Base-by-base conservation (phyloP, 1,140 invertebrate genomes). In the Antheraea mylitta region DNA sequence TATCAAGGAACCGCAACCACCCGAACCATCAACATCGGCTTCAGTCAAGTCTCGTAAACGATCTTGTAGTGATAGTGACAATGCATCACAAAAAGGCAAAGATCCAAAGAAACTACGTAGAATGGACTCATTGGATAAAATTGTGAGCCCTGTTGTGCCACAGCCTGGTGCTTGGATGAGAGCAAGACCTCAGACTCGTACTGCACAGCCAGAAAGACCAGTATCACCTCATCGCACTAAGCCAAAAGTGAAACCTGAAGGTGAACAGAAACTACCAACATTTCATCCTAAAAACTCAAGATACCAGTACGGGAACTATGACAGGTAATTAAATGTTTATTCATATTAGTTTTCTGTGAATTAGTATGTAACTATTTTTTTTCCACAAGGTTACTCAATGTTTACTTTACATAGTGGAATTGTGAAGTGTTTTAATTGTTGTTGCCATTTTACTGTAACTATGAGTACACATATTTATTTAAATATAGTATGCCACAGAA, bases 231-330 rank as follows among this genome's bases (percentile, higher is more conserved):
- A 89, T 67, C 79, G 86, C 58, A 78, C 83, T 58, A 90, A 83
- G 73, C 72, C 76, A 9, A 90, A 83, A 71, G 83, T 78, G 61
- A 72, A 77, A 10, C 75, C 81, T 63, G 87, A 88, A 81, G 71
- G 81, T 73, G 79, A 92, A 80, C 90, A 93, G 71, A 92, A 92
- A 60, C 79, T 95, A 85, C 96, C 96, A 11, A 95, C 95, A 65
- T 96, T 97, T 87, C 94, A 95, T 75, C 93, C 94, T 7, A 96
- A 96, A 87, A 95, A 96, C 83, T 93, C 94, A 64, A 93, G 94
- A 80, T 99, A 98, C 92, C 96, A 97, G 70, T 98, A 97, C 94
- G 98, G 98, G 58, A 99, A 99, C 92, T 99, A 99, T 90, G 97
- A 98, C 85, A 96, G 97, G 94, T 95, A 86, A 83, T 53, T 53